Evolutionary conservation across 2,888 invertebrate genomes (phyloP).

Genomic region (Trachelus stipa): DNA sequence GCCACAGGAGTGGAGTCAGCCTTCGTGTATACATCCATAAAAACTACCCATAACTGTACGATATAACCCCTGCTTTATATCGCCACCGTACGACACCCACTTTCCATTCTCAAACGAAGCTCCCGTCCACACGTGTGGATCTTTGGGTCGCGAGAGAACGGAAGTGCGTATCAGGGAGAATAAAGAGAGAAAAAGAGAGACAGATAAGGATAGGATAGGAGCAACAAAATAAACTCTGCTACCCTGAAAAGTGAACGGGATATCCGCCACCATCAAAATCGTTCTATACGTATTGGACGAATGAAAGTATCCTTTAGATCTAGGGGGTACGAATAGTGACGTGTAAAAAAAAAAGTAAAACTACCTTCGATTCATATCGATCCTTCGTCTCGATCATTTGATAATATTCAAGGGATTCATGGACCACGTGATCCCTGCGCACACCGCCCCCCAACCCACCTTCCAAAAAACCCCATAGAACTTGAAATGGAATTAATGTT

Average conservation of each 20-base stretch:
- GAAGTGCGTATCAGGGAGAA: neutral
- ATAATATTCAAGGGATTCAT: neutral
- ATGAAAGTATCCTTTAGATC: neutral
- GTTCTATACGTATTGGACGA: neutral
- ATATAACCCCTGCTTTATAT: slow-evolving; percentile 22
- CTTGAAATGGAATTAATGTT: neutral
- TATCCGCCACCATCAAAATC: neutral
- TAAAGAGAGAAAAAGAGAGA: neutral
- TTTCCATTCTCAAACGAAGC: slow-evolving; percentile 11
- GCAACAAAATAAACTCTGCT: neutral
- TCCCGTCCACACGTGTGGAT: slow-evolving; percentile 9
- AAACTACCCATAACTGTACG: slow-evolving; percentile 21
- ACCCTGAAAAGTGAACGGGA: neutral
- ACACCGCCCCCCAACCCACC: neutral
- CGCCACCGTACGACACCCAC: neutral
- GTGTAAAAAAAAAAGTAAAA: too few species aligned
- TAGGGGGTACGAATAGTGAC: neutral
- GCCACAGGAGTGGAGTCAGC: slow-evolving; percentile 1
- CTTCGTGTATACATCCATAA: slow-evolving; percentile 14
- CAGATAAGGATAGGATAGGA: neutral
- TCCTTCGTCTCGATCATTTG: neutral
- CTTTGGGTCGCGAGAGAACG: neutral
- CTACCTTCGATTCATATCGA: neutral
- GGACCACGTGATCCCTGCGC: neutral
- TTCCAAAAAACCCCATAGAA: neutral